Percentiles rank a stretch among this genome's conserved stretches.
Conservation (phyloP, 2,113 vertebrate species). For the Parus major region DNA sequence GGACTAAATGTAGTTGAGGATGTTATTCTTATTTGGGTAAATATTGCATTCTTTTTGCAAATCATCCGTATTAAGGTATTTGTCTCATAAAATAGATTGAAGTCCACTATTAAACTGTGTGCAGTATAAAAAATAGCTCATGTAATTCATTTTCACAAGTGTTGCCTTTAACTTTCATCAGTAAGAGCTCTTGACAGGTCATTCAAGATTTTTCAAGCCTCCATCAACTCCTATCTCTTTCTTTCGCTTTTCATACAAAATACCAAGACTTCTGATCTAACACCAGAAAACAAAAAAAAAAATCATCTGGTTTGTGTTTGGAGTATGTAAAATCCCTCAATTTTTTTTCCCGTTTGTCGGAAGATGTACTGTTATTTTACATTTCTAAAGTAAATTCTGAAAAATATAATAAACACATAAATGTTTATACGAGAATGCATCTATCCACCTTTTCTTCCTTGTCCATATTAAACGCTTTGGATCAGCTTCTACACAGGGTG, state of each 20-base stretch:
- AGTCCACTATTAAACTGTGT: slow-evolving; percentile 41
- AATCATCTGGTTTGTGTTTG: neutral
- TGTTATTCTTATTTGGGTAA: slow-evolving; percentile 54
- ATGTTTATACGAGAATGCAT: neutral
- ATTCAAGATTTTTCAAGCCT: slow-evolving; percentile 43
- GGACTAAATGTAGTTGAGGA: slow-evolving; percentile 30
- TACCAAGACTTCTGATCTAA: slow-evolving; percentile 10
- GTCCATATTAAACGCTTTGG: neutral
- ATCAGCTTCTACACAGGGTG: neutral
- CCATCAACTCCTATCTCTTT: slow-evolving; percentile 16
- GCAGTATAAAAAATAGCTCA: slow-evolving; percentile 15
- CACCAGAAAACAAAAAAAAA: slow-evolving; percentile 19
- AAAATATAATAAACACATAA: neutral
- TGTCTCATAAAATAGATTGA: slow-evolving; percentile 63
- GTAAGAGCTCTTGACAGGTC: slow-evolving; percentile 40
- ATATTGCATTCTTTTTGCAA: slow-evolving; percentile 50
- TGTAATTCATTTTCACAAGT: slow-evolving; percentile 50
- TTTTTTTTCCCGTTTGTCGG: neutral
- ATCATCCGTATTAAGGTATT: slow-evolving; percentile 49
- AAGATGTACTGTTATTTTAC: neutral
- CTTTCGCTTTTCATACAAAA: slow-evolving; percentile 4
- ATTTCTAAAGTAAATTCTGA: slow-evolving; percentile 10
- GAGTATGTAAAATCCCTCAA: neutral
- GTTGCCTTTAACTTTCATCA: slow-evolving; percentile 53
- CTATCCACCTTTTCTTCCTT: neutral